Evolutionary conservation across 1,140 invertebrate genomes (phyloP), one percentile per base, ranked within the genome.

Genomic region (Aphis craccivora): DNA sequence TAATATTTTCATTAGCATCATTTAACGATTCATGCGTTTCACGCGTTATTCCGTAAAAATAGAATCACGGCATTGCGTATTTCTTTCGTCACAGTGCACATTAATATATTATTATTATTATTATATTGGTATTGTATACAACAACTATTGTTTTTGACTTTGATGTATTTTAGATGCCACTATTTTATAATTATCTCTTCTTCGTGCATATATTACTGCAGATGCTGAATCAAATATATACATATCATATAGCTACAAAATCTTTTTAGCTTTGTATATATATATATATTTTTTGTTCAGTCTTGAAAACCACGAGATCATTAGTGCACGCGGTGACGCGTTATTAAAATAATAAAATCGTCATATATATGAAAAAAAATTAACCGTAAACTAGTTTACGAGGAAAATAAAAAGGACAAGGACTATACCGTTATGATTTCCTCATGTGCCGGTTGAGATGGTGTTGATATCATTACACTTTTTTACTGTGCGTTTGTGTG

Each of bases 321-420:
- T 86, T 40, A 43, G 60, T 67, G 60, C 60, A 9, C 45, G 43
- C 45, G 86, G 35, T n/a, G 51, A 8, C 35, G 51, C 48, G 51
- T 90, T 55, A 90, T 90, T 90, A 60, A 55, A 90, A 90, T 53
- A 67, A 67, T 67, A 67, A 67, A 67, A 67, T 25, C 48, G 35
- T 53, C 0, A n/a, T 89, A 37, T 11, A 30, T 89, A 25, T 23
- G 8, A 25, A 55, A 37, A 90, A 55, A 37, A 90, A 89, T 53
- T 37, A 37, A 53, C 87, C 87, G n/a, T 35, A 88, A 88, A 88
- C 45, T 88, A 88, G 86, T 88, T 88, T n/a, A 51, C 18, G 35
- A 2, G 37, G 53, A 37, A 89, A 89, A 53, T 23, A 53, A 53
- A 89, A 89, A 45, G n/a, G 37, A 88, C 48, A 51, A 88, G n/a